Evolutionary conservation across 2,888 invertebrate species (phyloP).

Genomic region (Xestia rhomboidea): DNA sequence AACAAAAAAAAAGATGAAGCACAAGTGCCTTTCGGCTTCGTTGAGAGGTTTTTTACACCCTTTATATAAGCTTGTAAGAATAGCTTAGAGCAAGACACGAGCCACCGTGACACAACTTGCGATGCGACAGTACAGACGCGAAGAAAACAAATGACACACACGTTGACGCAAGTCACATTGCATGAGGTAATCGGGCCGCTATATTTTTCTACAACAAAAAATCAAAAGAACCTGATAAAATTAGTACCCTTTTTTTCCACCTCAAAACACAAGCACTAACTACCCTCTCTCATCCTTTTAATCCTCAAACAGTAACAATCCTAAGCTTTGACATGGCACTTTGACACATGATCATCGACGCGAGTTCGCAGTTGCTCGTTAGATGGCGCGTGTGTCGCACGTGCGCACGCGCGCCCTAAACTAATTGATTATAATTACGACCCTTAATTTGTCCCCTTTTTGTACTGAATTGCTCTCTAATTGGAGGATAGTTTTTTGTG

Average conservation of each 20-base stretch:
- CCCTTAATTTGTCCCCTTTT: constrained; percentile 74
- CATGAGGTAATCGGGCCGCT: neutral
- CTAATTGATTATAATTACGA: constrained; percentile 85
- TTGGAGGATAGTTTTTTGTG: constrained; percentile 66
- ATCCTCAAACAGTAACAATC: constrained; percentile 59
- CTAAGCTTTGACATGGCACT: constrained; percentile 65
- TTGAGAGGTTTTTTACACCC: no score
- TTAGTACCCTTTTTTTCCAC: constrained; percentile 29
- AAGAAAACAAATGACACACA: neutral
- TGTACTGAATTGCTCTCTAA: constrained; percentile 70
- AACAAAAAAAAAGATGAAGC: no score
- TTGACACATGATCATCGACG: constrained; percentile 70
- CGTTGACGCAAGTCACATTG: neutral
- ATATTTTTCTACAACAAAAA: neutral
- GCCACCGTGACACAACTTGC: neutral
- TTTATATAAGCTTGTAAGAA: neutral
- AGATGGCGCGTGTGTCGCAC: constrained; percentile 82
- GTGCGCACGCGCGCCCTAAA: constrained; percentile 73
- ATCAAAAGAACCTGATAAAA: constrained; percentile 8
- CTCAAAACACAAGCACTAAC: constrained; percentile 41
- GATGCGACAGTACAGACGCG: neutral
- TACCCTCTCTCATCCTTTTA: constrained; percentile 42
- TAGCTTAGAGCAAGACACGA: neutral
- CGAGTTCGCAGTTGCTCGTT: constrained; percentile 80
- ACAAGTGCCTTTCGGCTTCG: no score